Conservation (phyloP, 2,888 invertebrate genomes). For the Eupithecia centaureata region DNA sequence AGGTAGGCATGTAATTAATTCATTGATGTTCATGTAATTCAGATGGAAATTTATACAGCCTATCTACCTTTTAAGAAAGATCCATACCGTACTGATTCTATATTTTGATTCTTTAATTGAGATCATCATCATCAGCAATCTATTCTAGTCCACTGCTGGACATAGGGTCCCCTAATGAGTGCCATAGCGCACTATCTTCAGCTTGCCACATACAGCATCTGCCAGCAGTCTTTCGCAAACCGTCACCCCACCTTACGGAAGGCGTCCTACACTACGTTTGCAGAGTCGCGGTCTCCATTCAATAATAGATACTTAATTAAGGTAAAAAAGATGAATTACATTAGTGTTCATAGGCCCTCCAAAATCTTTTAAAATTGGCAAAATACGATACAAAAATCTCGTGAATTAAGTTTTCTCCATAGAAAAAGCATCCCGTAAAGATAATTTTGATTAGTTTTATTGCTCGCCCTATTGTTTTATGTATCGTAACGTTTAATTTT, state of each 20-base stretch:
- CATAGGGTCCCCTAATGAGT: no score
- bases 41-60: neutral
- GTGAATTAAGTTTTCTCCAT: neutral
- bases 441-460: neutral
- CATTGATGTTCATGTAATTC: slow-evolving; percentile 10
- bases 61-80: neutral
- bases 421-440: neutral
- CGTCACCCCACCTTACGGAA: no score
- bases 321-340: neutral
- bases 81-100: neutral
- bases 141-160: no score
- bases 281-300: no score
- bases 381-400: neutral
- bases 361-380: neutral
- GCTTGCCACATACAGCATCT: no score
- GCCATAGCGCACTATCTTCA: no score
- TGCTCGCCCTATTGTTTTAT: neutral
- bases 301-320: no score
- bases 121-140: no score
- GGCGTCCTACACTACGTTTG: no score
- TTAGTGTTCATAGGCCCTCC: neutral
- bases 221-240: no score
- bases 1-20: slow-evolving; percentile 36
- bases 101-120: no score
- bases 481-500: slow-evolving; percentile 5